Base-by-base conservation (phyloP, 2,888 invertebrate species). In the Hemistola chrysoprasaria region DNA sequence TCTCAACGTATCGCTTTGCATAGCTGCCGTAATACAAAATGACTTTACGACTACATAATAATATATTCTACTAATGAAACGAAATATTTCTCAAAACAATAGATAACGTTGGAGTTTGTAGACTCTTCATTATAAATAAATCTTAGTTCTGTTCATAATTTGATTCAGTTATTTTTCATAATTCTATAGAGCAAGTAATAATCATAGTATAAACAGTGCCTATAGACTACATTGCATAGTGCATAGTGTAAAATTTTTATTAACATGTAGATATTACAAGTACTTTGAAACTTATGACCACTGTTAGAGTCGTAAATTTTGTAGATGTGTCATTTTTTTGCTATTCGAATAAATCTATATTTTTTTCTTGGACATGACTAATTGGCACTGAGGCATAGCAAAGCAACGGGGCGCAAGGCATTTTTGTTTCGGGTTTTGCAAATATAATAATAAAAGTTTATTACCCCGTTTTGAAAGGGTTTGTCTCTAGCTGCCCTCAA, bases 381-480 rank as follows among this genome's bases (percentile, higher is more conserved):
- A 87, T 87, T 84, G 81, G 75, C 56, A 62, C 61, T 69, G 66
- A 71, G 67, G 62, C 56, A 68, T 65, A 63, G 56, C 56, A 49
- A 59, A 74, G 56, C 85, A 66, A 66, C 81, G 73, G 86, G 86
- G 85, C 71, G 81, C 73, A 66, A 48, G 56, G 59, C 54, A 55
- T 65, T 66, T 78, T 79, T 76, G 80, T 84, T 78, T 62, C 40
- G 56, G 65, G 71, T 79, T 68, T 86, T 74, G 87, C 88, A 85
- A 86, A 88, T 84, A 87, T 87, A 78, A 86, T 84, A 86, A 83
- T 83, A 87, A 83, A 82, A 80, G 62, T 85, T 86, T 87, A 86
- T 81, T 84, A 84, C 85, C 84, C 85, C 81, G 78, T 84, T 82
- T 66, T 76, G 56, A 88, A 88, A 88, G 87, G 88, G 87, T 83